These are phyloP conservation scores for Saccostrea echinata DNA, from an alignment of 1,140 invertebrate species.

Conservation along the genomic window DNA sequence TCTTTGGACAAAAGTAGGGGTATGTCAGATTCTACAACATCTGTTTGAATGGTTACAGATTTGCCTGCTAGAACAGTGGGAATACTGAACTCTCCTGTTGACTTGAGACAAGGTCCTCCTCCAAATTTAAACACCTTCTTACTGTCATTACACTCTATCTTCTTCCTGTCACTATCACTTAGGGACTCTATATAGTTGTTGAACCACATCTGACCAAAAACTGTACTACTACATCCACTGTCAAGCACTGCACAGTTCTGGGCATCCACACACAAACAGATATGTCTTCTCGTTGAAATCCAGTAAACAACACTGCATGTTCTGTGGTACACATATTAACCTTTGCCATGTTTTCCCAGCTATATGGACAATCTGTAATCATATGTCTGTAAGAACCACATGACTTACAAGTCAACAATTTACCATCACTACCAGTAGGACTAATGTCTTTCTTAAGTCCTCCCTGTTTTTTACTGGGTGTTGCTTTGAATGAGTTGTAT, in stretches of 20 bases:
- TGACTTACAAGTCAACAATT: neutral
- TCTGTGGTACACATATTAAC: neutral
- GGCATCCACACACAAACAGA: slow-evolving; percentile 1
- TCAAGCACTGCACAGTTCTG: neutral
- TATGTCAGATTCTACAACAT: slow-evolving; percentile 61
- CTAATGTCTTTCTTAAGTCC: too few species aligned
- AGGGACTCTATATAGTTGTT: too few species aligned
- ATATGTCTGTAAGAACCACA: neutral
- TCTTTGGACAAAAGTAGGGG: slow-evolving; percentile 54
- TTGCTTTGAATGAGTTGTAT: neutral
- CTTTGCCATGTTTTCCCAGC: neutral
- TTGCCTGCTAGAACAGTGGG: too few species aligned
- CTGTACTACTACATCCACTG: neutral
- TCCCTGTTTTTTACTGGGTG: neutral
- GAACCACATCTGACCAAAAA: too few species aligned
- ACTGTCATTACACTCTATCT: too few species aligned
- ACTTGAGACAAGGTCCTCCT: too few species aligned
- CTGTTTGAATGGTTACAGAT: slow-evolving; percentile 35
- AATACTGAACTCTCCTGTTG: too few species aligned
- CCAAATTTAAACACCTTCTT: too few species aligned
- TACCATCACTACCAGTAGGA: too few species aligned
- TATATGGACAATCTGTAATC: neutral
- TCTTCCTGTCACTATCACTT: too few species aligned
- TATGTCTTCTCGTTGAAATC: neutral
- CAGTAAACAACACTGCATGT: slow-evolving; percentile 10